Conservation (phyloP, 2,888 invertebrate genomes). For the Erannis defoliaria region DNA sequence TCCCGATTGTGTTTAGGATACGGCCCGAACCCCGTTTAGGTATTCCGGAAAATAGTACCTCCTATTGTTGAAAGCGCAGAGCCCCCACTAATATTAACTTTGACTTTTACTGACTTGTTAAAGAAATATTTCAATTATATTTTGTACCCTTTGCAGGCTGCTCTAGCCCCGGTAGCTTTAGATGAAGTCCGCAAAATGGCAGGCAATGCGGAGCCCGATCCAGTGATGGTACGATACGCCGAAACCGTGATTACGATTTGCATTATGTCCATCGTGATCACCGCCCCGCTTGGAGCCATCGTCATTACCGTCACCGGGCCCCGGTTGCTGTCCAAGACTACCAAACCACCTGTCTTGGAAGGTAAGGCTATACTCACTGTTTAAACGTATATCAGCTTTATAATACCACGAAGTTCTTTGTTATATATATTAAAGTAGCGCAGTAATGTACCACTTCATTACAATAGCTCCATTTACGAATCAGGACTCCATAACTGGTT, state of each 20-base stretch:
- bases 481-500: no score
- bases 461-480: no score
- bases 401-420: background rate
- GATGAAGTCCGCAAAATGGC: slow-evolving; percentile 86
- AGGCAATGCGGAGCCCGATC: slow-evolving; percentile 60
- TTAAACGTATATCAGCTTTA: background rate
- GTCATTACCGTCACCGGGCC: slow-evolving; percentile 93
- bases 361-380: slow-evolving; percentile 67
- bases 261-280: slow-evolving; percentile 93
- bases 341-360: slow-evolving; percentile 89
- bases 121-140: background rate
- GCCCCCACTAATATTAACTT: background rate
- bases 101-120: background rate
- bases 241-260: slow-evolving; percentile 91
- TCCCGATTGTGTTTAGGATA: no score
- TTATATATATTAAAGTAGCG: background rate
- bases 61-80: background rate
- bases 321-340: slow-evolving; percentile 91
- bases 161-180: slow-evolving; percentile 92
- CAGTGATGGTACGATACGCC: slow-evolving; percentile 87
- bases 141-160: slow-evolving; percentile 87
- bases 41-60: no score
- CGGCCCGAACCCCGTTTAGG: no score
- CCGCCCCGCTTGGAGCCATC: slow-evolving; percentile 94
- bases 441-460: background rate